A percentile compares a stretch with the other conserved stretches of the same genome.
Conservation (phyloP, 2,888 invertebrate genomes). For the Parnassius apollo region DNA sequence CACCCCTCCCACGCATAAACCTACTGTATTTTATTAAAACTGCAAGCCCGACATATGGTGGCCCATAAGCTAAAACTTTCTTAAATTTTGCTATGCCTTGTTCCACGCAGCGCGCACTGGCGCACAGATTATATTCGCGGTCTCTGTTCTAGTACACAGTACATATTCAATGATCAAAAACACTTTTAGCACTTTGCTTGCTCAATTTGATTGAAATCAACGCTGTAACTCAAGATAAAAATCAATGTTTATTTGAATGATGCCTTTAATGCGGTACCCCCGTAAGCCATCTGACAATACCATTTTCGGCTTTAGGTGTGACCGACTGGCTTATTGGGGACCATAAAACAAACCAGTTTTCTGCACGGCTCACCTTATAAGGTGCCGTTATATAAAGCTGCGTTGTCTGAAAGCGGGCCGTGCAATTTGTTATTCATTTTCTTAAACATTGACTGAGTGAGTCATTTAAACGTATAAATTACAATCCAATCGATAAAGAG, state of each 20-base stretch:
- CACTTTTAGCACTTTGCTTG: no score
- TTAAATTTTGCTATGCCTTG: no score
- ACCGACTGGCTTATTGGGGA: slow-evolving; percentile 35
- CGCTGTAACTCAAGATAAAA: background rate
- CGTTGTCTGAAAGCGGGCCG: slow-evolving; percentile 47
- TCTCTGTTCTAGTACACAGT: no score
- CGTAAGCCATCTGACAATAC: slow-evolving; percentile 29
- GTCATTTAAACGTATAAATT: slow-evolving; percentile 19
- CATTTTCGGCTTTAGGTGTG: slow-evolving; percentile 44
- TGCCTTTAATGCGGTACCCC: slow-evolving; percentile 17
- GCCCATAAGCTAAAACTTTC: no score
- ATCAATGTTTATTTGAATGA: slow-evolving; percentile 4
- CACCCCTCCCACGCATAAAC: no score
- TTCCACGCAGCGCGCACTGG: no score
- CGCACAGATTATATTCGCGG: no score
- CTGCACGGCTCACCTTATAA: slow-evolving; percentile 50
- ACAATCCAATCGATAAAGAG: slow-evolving; percentile 54
- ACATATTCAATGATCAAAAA: no score
- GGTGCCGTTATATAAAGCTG: slow-evolving; percentile 52
- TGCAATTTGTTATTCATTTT: slow-evolving; percentile 39
- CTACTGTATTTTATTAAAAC: no score
- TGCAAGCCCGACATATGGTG: no score
- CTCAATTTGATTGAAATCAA: background rate
- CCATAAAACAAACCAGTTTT: slow-evolving; percentile 46
- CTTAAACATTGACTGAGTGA: slow-evolving; percentile 10